Evolutionary conservation across 1,140 invertebrate genomes (phyloP), one percentile per base, ranked within the genome.

Genomic region (Coptotermes formosanus): DNA sequence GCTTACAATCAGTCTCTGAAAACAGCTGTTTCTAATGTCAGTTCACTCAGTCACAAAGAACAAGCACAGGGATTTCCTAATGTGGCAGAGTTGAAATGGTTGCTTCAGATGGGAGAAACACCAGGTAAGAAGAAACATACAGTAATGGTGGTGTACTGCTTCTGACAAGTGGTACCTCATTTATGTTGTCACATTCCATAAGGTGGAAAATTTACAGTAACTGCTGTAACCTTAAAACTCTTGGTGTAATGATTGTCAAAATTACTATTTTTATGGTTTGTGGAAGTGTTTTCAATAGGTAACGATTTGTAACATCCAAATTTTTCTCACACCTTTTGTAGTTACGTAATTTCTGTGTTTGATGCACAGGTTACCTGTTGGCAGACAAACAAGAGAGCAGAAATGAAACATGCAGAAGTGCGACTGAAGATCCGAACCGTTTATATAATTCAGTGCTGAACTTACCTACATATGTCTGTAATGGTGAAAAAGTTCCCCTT

Each of bases 381-480:
- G 32, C 9, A n/a, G 45, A 83, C 38, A n/a, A 23, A 44, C n/a
- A 30, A 82, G 30, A 14, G 14, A 43, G 32, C 6, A 43, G 44
- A 38, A 44, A 44, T 44, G 45, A 9, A 44, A 43, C 8, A 25
- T 43, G 14, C 45, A 48, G 38, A 44, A 44, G 11, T 83, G 25
- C 25, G 11, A 84, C 8, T 30, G 83, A 84, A 30, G 83, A 84
- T 19, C 14, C n/a, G 59, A 84, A 59, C 30, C 91, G 95, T n/a
- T 91, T 95, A 38, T 97, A 94, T 88, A 95, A 94, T 87, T 97
- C 96, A 21, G 91, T 97, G 87, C 94, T 97, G 12, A 96, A 95
- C 89, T 90, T 97, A 75, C 97, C 97, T 0, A 97, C 97, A 0
- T 97, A 95, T 88, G 93, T 97, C 59, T 94, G 93, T 81, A 95